Evolutionary conservation across 2,888 invertebrate genomes (phyloP).

Genomic region (Peribatodes rhomboidaria): DNA sequence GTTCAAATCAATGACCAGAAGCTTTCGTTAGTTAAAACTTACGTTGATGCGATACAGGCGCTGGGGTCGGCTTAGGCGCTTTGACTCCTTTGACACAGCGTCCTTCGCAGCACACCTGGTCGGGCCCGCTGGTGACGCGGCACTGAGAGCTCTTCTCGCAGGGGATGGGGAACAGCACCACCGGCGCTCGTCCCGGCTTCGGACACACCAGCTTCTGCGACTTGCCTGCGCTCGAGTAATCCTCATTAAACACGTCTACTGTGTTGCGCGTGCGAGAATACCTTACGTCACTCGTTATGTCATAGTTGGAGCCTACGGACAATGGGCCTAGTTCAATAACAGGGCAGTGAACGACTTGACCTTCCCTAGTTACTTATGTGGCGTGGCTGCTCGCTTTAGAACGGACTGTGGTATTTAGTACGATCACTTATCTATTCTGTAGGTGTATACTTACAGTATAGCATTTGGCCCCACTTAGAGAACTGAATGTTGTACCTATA

Average conservation of each 20-base stretch:
- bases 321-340: conserved; percentile 60
- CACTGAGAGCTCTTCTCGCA: conserved; percentile 82
- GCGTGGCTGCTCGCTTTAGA: conserved; percentile 29
- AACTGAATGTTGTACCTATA: neutral
- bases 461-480: neutral
- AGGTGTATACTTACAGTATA: too few relatives aligned
- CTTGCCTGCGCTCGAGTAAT: conserved; percentile 73
- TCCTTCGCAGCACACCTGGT: conserved; percentile 81
- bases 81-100: conserved; percentile 88
- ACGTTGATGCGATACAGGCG: conserved; percentile 79
- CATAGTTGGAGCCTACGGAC: conserved; percentile 63
- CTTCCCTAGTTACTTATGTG: conserved; percentile 37
- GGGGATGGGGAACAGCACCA: conserved; percentile 76
- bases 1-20: neutral
- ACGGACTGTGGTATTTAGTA: conserved; percentile 31
- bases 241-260: conserved; percentile 59
- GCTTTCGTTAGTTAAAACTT: conserved; percentile 43
- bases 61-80: conserved; percentile 83
- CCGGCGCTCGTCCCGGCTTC: conserved; percentile 69
- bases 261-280: conserved; percentile 60
- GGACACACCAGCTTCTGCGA: conserved; percentile 78
- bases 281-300: conserved; percentile 62
- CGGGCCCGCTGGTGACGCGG: conserved; percentile 73
- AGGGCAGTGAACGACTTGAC: conserved; percentile 48
- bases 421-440: conserved; percentile 20